phyloP scores from a whole-genome alignment of 1,140 invertebrate genomes.

The Metaphire vulgaris region DNA sequence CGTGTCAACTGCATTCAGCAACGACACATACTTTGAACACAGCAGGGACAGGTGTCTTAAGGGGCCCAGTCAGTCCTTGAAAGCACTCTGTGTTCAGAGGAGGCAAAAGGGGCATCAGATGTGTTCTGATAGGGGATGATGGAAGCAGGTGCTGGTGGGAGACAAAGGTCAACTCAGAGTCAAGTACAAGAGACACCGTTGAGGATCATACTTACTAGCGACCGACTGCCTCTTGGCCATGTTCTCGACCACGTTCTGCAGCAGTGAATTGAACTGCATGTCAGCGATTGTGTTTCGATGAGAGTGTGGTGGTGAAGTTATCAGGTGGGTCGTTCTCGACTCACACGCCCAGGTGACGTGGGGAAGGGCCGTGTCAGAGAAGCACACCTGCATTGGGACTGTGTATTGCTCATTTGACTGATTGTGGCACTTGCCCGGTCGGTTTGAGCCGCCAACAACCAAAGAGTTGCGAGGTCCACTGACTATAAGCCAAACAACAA shows the following conservation, averaged over 20 bases:
- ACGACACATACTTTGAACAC: too few species aligned
- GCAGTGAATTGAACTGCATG: conserved; percentile 13
- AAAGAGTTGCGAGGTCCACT: neutral
- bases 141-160: too few species aligned
- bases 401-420: neutral
- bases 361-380: conserved; percentile 17
- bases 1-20: too few species aligned
- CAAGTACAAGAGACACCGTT: too few species aligned
- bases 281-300: conserved; percentile 9
- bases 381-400: conserved; percentile 11
- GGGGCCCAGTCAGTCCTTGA: too few species aligned
- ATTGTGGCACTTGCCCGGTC: neutral
- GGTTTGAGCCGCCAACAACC: neutral
- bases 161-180: too few species aligned
- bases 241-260: conserved; percentile 11
- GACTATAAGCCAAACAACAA: too few species aligned
- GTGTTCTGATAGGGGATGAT: too few species aligned
- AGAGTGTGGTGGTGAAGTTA: neutral
- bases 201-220: neutral
- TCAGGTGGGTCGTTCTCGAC: neutral
- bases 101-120: too few species aligned
- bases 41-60: too few species aligned
- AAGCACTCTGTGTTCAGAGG: too few species aligned
- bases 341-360: neutral
- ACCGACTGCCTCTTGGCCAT: conserved; percentile 6